Percentiles rank a stretch among this genome's conserved stretches.
Conservation (phyloP, 1,140 invertebrate genomes). For the Diachasmimorpha longicaudata region DNA sequence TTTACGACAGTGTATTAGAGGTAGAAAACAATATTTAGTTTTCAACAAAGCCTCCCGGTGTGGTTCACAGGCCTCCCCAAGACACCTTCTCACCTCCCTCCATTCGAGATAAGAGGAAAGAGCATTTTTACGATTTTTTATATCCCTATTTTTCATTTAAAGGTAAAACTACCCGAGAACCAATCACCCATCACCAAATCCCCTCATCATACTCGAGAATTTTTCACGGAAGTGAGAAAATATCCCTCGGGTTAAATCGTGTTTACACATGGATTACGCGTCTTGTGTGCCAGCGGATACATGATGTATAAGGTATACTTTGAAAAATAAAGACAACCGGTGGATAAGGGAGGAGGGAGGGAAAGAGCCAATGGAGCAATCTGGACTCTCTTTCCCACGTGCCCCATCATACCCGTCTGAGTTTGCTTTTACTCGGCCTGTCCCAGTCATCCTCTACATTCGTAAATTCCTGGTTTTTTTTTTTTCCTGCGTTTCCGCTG, state of each 20-base stretch:
- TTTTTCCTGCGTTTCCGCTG: not conserved
- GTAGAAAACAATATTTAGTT: conserved; percentile 3
- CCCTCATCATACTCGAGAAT: not conserved
- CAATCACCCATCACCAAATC: not conserved
- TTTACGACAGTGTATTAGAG: conserved; percentile 2
- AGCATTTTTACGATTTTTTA: not conserved
- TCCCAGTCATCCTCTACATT: not conserved
- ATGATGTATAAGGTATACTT: conserved; percentile 8
- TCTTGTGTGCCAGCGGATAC: conserved; percentile 1
- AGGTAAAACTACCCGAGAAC: not conserved
- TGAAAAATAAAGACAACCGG: not conserved
- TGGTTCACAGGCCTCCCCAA: not conserved
- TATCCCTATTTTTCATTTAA: not conserved
- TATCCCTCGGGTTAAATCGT: conserved; percentile 7
- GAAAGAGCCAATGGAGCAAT: not conserved
- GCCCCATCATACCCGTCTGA: not conserved
- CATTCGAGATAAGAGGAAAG: not conserved
- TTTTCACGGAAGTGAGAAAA: conserved; percentile 5
- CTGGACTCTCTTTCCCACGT: not conserved
- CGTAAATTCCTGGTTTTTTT: not conserved
- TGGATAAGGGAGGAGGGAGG: not conserved
- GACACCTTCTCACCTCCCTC: not conserved
- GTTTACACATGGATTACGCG: conserved; percentile 9
- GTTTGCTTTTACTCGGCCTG: not conserved
- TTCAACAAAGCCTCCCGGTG: not conserved